phyloP scores from a whole-genome alignment of 2,797 vertebrate genomes.

The Chiroxiphia lanceolata region DNA sequence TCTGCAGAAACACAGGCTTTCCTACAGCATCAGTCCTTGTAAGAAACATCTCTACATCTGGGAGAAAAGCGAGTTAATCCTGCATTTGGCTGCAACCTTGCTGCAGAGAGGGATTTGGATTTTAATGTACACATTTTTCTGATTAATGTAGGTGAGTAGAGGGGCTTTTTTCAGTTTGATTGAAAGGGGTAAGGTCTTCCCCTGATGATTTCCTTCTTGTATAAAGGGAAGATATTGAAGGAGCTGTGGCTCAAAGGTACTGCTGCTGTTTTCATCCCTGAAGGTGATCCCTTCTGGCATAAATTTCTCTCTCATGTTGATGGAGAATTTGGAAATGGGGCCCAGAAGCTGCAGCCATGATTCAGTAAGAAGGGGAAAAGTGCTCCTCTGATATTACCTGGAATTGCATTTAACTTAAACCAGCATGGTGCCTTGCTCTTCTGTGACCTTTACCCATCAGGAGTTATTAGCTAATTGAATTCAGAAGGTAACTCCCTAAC shows the following conservation, averaged over 20 bases:
- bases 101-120: neutral
- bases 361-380: neutral
- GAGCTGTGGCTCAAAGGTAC: neutral
- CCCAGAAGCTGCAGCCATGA: neutral
- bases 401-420: conserved; percentile 40
- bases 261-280: neutral
- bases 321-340: neutral
- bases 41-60: neutral
- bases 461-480: conserved; percentile 65
- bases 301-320: neutral
- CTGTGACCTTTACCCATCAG: conserved; percentile 49
- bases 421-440: neutral
- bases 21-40: neutral
- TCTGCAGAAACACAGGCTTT: neutral
- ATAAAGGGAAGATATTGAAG: neutral
- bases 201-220: neutral
- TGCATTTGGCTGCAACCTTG: neutral
- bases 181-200: neutral
- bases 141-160: neutral
- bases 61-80: neutral
- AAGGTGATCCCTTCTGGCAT: neutral
- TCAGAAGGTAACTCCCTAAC: conserved; percentile 59
- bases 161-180: neutral
- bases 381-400: neutral
- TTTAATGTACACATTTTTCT: neutral